Evolutionary conservation across 2,113 vertebrate genomes (phyloP).

Genomic region (Pontoporia blainvillei): DNA sequence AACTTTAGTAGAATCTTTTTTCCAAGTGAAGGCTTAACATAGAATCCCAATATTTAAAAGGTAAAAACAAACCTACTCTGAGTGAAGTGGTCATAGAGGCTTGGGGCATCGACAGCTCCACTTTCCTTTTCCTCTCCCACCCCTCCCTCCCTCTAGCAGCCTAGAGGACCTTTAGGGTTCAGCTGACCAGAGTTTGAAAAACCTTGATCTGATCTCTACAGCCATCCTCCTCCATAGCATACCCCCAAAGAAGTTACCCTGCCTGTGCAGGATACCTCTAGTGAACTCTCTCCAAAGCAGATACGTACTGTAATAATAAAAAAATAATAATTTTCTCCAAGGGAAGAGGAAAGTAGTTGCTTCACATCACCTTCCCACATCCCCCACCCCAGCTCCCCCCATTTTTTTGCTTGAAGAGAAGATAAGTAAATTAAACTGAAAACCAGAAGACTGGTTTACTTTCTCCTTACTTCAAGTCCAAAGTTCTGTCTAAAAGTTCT

Average conservation of each 20-base stretch:
- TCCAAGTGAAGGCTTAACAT: background rate
- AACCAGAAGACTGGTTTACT: background rate
- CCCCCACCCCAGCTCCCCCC: background rate
- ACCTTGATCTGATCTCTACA: background rate
- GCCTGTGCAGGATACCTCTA: background rate
- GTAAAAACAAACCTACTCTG: background rate
- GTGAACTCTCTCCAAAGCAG: background rate
- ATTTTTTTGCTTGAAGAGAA: background rate
- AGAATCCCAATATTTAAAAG: constrained; percentile 25
- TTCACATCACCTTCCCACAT: background rate
- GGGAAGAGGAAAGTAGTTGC: background rate
- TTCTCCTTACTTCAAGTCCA: background rate
- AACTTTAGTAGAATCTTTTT: background rate
- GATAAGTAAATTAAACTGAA: background rate
- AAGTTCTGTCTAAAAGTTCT: background rate
- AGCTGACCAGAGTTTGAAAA: background rate
- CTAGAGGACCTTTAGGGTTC: background rate
- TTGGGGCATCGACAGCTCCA: background rate
- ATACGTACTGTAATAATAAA: background rate
- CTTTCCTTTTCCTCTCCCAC: background rate
- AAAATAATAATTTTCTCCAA: background rate
- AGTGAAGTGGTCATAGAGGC: background rate
- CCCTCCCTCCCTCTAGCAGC: background rate
- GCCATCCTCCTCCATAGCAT: background rate
- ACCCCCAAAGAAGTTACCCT: background rate